Evolutionary conservation across 2,797 vertebrate species (phyloP), one percentile per base, ranked within the genome.

Genomic region (Platyrinchus mystaceus): DNA sequence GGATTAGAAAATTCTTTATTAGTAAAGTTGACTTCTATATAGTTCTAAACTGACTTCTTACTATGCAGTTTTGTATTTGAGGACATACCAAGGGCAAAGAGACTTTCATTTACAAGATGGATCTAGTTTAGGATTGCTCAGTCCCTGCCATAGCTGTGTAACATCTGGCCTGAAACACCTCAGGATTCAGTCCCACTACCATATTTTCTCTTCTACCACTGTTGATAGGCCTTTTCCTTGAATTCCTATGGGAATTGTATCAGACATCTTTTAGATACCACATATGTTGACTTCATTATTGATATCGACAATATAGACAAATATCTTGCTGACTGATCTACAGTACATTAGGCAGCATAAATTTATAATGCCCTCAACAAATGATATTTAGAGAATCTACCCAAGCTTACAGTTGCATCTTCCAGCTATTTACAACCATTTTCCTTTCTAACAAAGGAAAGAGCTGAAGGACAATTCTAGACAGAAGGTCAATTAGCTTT

Each of bases 131-230:
- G 30, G 56, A 73, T 67, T 52, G 26, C 20, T 56, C 14, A 13
- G 0, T 36, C 9, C 4, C 41, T 24, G 12, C 23, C 18, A 37
- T 0, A 0, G 10, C 10, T 66, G 10, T 39, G 4, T 43, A 46
- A 58, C 7, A 56, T 24, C 22, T 30, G 22, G 7, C 37, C 27
- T 6, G 1, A 77, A 89, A 27, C 7, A 64, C 5, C 26, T 75
- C 27, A 64, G 13, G 8, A 68, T 81, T 74, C 26, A 62, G 14
- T 41, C 22, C 17, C 0, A 4, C 3, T 3, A 43, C 7, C 2
- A 1, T 24, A 17, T 74, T 66, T 90, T 82, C 22, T 36, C 7
- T 75, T 37, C 28, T 50, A 2, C 52, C 9, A 14, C 6, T 75
- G 15, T 21, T 23, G 9, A 46, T 34, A 53, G 32, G 7, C 0